phyloP scores from a whole-genome alignment of 2,888 invertebrate genomes.

The Amiota minor region DNA sequence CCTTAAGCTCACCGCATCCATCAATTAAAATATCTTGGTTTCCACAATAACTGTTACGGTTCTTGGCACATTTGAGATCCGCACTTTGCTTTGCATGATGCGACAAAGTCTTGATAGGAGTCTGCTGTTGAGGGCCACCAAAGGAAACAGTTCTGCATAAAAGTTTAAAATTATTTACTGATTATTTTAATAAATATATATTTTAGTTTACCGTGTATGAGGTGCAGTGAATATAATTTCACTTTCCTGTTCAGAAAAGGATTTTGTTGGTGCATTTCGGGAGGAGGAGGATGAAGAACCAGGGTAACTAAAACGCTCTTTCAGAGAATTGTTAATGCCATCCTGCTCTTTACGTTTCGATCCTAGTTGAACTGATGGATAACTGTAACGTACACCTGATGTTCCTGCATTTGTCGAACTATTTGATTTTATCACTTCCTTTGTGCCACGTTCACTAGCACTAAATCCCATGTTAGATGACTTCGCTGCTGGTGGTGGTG shows the following conservation, averaged over 20 bases:
- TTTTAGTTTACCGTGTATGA: constrained; percentile 37
- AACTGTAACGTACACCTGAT: constrained; percentile 68
- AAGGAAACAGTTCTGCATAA: constrained; percentile 46
- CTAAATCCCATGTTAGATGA: constrained; percentile 46
- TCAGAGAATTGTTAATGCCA: constrained; percentile 50
- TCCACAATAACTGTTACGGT: constrained; percentile 66
- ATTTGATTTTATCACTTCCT: constrained; percentile 24
- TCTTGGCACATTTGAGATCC: constrained; percentile 57
- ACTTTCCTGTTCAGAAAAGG: constrained; percentile 38
- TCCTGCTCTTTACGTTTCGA: constrained; percentile 70
- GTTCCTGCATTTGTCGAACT: constrained; percentile 25
- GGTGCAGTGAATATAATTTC: constrained; percentile 30
- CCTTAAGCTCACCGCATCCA: constrained; percentile 28
- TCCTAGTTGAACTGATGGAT: constrained; percentile 71
- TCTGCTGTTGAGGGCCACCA: constrained; percentile 17
- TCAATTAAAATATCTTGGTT: constrained; percentile 40
- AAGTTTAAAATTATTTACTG: background rate
- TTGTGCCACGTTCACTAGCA: constrained; percentile 35
- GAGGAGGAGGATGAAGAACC: constrained; percentile 56
- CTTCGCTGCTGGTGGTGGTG: constrained; percentile 68
- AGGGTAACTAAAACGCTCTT: constrained; percentile 73
- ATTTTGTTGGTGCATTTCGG: constrained; percentile 31
- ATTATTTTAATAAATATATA: background rate
- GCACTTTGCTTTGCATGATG: constrained; percentile 50
- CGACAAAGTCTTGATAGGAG: constrained; percentile 12